phyloP scores from a whole-genome alignment of 2,888 invertebrate species.

The Melinopterus prodromus region DNA sequence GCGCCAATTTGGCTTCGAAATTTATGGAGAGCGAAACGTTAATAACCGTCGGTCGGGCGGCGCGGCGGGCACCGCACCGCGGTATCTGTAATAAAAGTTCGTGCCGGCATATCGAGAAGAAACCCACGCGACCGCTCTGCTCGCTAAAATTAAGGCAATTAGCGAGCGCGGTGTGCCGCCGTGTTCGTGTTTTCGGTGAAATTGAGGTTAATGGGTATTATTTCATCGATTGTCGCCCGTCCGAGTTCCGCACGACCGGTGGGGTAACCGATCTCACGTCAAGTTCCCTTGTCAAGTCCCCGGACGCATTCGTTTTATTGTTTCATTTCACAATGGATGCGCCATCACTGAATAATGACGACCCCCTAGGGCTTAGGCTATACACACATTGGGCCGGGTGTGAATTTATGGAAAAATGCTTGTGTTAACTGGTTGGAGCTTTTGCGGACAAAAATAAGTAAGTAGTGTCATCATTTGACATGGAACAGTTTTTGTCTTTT shows the following conservation, averaged over 20 bases:
- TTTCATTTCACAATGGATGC: neutral
- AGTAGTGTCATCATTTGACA: too few species aligned
- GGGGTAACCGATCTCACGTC: neutral
- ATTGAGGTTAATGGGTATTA: neutral
- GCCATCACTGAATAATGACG: neutral
- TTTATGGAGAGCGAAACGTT: constrained; percentile 4
- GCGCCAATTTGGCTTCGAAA: neutral
- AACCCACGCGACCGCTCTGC: neutral
- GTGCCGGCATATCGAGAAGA: neutral
- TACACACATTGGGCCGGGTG: too few species aligned
- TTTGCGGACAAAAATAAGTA: too few species aligned
- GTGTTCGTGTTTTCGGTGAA: neutral
- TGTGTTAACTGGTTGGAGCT: too few species aligned
- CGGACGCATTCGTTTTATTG: neutral
- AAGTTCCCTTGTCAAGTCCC: neutral
- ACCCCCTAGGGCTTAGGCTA: too few species aligned
- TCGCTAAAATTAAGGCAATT: constrained; percentile 4
- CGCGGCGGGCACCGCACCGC: neutral
- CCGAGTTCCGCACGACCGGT: neutral
- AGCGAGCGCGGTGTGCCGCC: neutral
- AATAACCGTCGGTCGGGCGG: neutral
- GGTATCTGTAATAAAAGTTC: neutral
- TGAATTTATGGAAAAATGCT: too few species aligned
- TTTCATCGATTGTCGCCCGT: neutral
- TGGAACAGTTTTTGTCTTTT: too few species aligned